Conservation (phyloP, 2,888 invertebrate genomes). For the Myopa testacea region DNA sequence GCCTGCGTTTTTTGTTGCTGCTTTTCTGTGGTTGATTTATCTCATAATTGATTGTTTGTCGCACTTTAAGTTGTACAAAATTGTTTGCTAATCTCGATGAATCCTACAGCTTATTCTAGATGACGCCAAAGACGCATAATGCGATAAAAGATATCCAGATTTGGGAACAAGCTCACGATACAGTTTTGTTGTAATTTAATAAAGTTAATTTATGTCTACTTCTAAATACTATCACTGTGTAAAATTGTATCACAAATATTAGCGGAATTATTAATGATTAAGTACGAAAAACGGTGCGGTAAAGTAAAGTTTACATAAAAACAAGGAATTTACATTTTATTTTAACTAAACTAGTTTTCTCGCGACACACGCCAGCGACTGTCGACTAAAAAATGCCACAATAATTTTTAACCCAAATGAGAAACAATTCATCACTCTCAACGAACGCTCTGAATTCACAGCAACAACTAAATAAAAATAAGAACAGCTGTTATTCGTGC, state of each 20-base stretch:
- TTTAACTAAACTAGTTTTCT: not conserved
- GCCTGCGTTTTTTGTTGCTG: too few relatives aligned
- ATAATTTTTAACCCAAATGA: not conserved
- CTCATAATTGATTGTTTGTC: too few relatives aligned
- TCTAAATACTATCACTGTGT: not conserved
- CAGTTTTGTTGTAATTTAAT: not conserved
- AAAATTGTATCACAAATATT: conserved; percentile 30
- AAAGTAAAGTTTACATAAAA: not conserved
- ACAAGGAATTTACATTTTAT: not conserved
- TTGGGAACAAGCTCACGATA: not conserved
- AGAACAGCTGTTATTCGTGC: conserved; percentile 1
- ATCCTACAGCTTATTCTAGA: too few relatives aligned
- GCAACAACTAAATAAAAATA: conserved; percentile 13
- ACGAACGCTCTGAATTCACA: not conserved
- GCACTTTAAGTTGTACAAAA: too few relatives aligned
- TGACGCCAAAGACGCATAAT: too few relatives aligned
- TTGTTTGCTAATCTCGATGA: too few relatives aligned
- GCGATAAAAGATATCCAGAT: too few relatives aligned
- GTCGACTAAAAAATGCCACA: conserved; percentile 3
- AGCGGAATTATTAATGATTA: conserved; percentile 14
- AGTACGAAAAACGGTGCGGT: not conserved
- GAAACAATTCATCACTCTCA: not conserved
- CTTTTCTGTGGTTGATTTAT: too few relatives aligned
- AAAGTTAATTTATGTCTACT: not conserved
- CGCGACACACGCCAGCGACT: not conserved